Evolutionary conservation across 1,140 invertebrate species (phyloP).

Genomic region (Drosophila nebulosa): DNA sequence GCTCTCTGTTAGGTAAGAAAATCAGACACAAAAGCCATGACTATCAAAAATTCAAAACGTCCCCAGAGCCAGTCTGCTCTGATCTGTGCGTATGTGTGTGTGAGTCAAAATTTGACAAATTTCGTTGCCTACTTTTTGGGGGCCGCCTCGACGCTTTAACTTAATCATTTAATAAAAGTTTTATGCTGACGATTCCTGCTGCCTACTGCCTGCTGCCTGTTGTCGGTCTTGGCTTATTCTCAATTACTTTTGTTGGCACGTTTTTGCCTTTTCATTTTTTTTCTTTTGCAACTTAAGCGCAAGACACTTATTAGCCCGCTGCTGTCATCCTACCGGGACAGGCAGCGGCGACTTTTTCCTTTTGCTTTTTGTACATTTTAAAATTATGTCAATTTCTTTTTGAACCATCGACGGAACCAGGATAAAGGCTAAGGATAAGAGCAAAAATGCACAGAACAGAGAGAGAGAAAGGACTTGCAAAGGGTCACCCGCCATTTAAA

Average conservation of each 20-base stretch:
- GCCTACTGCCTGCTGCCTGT: neutral
- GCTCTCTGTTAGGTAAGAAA: constrained; percentile 11
- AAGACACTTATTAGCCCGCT: constrained; percentile 63
- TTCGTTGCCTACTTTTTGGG: constrained; percentile 54
- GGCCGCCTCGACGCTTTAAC: constrained; percentile 52
- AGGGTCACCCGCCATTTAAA: constrained; percentile 53
- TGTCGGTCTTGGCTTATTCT: constrained; percentile 10
- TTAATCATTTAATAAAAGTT: constrained; percentile 78
- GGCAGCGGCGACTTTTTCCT: constrained; percentile 19
- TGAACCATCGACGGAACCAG: constrained; percentile 20
- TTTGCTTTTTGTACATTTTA: constrained; percentile 50
- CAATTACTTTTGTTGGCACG: constrained; percentile 58
- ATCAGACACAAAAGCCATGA: constrained; percentile 57
- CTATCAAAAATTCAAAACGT: constrained; percentile 75
- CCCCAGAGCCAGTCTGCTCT: constrained; percentile 3
- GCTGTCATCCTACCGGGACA: constrained; percentile 17
- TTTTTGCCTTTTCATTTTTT: constrained; percentile 10
- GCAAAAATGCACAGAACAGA: neutral
- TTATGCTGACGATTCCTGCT: constrained; percentile 62
- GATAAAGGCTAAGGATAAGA: constrained; percentile 2
- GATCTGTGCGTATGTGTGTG: neutral
- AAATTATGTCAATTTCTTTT: constrained; percentile 70
- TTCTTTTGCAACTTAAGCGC: constrained; percentile 12
- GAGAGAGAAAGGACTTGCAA: neutral
- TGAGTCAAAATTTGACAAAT: constrained; percentile 62